Conservation (phyloP, 1,140 invertebrate genomes). For the Melanaphis sacchari region DNA sequence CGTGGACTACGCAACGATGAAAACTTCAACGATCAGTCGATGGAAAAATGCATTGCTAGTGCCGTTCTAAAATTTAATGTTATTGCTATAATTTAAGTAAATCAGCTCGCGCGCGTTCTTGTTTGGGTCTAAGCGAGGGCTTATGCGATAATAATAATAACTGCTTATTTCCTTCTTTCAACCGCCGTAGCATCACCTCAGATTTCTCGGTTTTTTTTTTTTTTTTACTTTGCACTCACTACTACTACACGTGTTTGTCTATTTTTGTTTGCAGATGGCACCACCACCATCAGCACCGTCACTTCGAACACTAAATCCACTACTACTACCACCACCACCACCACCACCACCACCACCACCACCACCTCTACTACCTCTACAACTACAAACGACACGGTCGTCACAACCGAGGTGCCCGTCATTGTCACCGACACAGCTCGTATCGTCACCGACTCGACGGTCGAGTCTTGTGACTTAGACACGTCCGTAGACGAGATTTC, state of each 20-base stretch:
- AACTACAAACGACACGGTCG: not conserved
- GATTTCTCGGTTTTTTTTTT: not conserved
- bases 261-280: slow-evolving; percentile 48
- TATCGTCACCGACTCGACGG: not conserved
- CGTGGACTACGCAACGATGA: slow-evolving; percentile 16
- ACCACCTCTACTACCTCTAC: not conserved
- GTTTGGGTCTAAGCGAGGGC: not conserved
- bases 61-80: slow-evolving; percentile 10
- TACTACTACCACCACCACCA: not conserved
- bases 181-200: no score
- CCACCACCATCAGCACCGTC: not conserved
- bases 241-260: not conserved
- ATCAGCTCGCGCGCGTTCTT: not conserved
- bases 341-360: not conserved
- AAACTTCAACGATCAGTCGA: not conserved
- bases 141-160: not conserved
- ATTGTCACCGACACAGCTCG: not conserved
- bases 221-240: slow-evolving; percentile 18
- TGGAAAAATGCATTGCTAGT: slow-evolving; percentile 42
- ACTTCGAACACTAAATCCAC: not conserved
- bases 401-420: not conserved
- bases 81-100: not conserved
- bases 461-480: not conserved
- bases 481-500: slow-evolving; percentile 43
- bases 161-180: not conserved